These are phyloP conservation scores for Mythimna pallens DNA, from an alignment of 2,888 invertebrate species.

Conservation along the genomic window DNA sequence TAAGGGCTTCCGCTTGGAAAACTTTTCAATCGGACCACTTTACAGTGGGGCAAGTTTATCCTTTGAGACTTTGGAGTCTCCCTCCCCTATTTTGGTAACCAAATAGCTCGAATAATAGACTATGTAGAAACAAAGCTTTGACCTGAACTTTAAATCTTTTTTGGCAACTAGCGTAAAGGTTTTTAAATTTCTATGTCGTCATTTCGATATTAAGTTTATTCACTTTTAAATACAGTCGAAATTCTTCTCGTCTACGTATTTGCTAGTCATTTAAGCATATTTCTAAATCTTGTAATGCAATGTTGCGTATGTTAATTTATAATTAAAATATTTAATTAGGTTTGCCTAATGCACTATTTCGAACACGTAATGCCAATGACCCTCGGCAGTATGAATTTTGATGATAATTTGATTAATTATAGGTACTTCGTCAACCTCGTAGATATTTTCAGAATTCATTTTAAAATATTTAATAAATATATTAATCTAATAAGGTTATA, in stretches of 20 bases:
- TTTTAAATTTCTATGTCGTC: background rate
- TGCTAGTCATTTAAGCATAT: background rate
- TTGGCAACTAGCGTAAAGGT: constrained; percentile 2
- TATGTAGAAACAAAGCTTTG: constrained; percentile 69
- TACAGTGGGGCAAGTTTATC: constrained; percentile 75
- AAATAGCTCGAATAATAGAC: constrained; percentile 73
- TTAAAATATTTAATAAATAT: background rate
- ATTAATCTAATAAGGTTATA: background rate
- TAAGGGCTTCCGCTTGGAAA: constrained; percentile 76
- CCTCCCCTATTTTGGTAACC: constrained; percentile 79
- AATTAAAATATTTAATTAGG: constrained; percentile 21
- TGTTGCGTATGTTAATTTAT: constrained; percentile 8
- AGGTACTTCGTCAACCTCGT: background rate
- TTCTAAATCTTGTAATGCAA: constrained; percentile 12
- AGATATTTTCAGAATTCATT: background rate
- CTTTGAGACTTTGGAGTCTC: constrained; percentile 73
- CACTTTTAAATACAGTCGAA: background rate
- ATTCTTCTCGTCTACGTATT: background rate
- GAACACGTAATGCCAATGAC: constrained; percentile 10
- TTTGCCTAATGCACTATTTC: constrained; percentile 19
- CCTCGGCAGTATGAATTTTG: constrained; percentile 7
- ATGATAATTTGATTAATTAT: background rate
- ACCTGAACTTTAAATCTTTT: constrained; percentile 37
- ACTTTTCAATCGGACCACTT: constrained; percentile 83
- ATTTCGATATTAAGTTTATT: background rate